phyloP scores from a whole-genome alignment of 2,797 vertebrate genomes.

The Lacerta bilineata region DNA sequence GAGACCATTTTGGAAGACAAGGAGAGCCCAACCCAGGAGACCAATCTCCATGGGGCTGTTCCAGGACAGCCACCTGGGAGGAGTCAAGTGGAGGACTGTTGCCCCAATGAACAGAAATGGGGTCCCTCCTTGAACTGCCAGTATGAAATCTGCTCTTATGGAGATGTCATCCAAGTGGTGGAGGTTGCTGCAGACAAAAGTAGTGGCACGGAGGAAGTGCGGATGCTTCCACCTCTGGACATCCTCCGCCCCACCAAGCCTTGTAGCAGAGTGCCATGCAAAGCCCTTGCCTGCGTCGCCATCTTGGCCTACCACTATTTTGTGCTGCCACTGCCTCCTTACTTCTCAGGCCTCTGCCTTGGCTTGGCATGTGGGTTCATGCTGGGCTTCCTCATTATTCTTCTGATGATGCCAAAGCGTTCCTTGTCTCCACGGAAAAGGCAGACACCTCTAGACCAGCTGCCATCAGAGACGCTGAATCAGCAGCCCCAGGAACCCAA shows the following conservation, averaged over 20 bases:
- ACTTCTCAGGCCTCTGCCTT: constrained; percentile 86
- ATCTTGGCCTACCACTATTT: constrained; percentile 87
- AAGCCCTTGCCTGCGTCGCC: constrained; percentile 80
- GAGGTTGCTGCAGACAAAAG: constrained; percentile 66
- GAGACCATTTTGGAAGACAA: constrained; percentile 57
- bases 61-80: background rate
- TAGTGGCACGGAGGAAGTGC: accelerated
- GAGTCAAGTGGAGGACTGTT: constrained; percentile 39
- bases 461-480: constrained; percentile 54
- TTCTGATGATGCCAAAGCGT: constrained; percentile 77
- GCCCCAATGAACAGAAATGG: constrained; percentile 55
- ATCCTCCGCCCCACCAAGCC: background rate
- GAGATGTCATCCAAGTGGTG: constrained; percentile 81
- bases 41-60: constrained; percentile 45
- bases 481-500: constrained; percentile 62
- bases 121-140: constrained; percentile 70
- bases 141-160: constrained; percentile 82
- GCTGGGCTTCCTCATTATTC: constrained; percentile 85
- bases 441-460: constrained; percentile 42
- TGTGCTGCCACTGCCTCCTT: constrained; percentile 86
- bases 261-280: constrained; percentile 77
- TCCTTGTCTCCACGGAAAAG: constrained; percentile 11
- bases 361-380: constrained; percentile 87
- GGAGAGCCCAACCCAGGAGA: constrained; percentile 59
- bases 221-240: accelerated